Conservation (phyloP, 2,113 vertebrate genomes). For the Chaetorhynchus papuensis region DNA sequence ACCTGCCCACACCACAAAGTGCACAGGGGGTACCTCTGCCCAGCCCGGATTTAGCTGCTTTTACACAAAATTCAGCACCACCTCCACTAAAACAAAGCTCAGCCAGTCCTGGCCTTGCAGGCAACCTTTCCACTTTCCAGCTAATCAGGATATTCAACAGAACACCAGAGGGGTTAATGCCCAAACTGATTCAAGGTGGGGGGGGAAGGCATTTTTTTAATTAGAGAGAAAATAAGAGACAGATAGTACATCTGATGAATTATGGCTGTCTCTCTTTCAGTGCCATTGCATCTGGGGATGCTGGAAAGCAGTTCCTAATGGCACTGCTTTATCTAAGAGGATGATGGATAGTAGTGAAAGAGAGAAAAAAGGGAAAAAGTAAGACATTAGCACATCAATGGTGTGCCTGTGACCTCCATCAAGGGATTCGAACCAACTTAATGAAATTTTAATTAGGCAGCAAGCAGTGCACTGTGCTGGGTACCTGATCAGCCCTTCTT, state of each 20-base stretch:
- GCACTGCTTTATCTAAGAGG: conserved; percentile 34
- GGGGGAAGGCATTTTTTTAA: conserved; percentile 5
- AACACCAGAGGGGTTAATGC: background rate
- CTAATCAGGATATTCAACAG: background rate
- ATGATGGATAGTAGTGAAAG: conserved; percentile 52
- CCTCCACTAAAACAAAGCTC: background rate
- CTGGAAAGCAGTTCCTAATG: conserved; percentile 40
- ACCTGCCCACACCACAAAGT: background rate
- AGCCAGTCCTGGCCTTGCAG: background rate
- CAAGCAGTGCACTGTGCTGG: conserved; percentile 59
- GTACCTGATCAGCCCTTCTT: conserved; percentile 35
- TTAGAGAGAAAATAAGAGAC: conserved; percentile 16
- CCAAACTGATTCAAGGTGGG: background rate
- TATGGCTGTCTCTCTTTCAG: background rate
- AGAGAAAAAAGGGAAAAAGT: conserved; percentile 16
- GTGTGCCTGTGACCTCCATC: conserved; percentile 60
- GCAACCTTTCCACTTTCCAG: background rate
- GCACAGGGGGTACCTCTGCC: background rate
- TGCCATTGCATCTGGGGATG: conserved; percentile 26
- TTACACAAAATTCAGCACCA: background rate
- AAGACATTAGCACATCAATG: conserved; percentile 75
- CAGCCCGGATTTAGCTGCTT: background rate
- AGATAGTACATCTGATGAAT: conserved; percentile 21
- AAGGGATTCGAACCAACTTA: conserved; percentile 67
- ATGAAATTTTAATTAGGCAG: conserved; percentile 83